These are phyloP conservation scores for Plutella xylostella DNA, from an alignment of 2,888 invertebrate genomes.

Conservation along the genomic window DNA sequence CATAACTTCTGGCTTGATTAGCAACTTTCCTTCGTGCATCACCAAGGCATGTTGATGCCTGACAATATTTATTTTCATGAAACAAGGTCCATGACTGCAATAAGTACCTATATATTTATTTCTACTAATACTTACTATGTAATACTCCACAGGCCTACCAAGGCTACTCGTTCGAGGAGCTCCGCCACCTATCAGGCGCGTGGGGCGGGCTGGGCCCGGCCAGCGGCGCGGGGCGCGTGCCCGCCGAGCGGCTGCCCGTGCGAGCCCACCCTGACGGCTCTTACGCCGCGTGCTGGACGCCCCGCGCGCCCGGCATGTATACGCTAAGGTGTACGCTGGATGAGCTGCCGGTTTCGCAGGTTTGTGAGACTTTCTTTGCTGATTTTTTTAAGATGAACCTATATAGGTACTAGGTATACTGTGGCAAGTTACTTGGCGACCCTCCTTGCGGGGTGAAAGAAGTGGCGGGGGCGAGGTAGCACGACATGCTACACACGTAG, in stretches of 20 bases:
- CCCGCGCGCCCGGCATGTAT: constrained; percentile 90
- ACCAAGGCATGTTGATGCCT: no score
- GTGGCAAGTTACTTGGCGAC: no score
- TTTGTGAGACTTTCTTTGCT: constrained; percentile 31
- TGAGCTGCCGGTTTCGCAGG: constrained; percentile 81
- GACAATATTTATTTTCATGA: no score
- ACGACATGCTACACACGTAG: no score
- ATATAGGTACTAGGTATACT: no score
- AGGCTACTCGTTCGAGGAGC: constrained; percentile 95
- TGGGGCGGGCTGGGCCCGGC: constrained; percentile 54
- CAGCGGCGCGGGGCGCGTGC: constrained; percentile 48
- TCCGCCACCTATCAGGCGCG: constrained; percentile 71
- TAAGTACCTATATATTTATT: no score
- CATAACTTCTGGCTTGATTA: no score
- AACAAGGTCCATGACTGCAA: no score
- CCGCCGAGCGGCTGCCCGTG: constrained; percentile 81
- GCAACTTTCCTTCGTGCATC: no score
- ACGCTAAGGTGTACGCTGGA: constrained; percentile 89
- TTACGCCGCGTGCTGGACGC: constrained; percentile 91
- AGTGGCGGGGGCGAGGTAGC: no score
- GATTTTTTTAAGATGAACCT: no score
- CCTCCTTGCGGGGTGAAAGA: no score
- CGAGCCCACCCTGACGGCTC: constrained; percentile 83
- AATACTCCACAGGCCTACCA: constrained; percentile 76
- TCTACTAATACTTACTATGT: neutral